Base-by-base conservation (phyloP, 2,113 vertebrate genomes). In the Chaetura pelagica region DNA sequence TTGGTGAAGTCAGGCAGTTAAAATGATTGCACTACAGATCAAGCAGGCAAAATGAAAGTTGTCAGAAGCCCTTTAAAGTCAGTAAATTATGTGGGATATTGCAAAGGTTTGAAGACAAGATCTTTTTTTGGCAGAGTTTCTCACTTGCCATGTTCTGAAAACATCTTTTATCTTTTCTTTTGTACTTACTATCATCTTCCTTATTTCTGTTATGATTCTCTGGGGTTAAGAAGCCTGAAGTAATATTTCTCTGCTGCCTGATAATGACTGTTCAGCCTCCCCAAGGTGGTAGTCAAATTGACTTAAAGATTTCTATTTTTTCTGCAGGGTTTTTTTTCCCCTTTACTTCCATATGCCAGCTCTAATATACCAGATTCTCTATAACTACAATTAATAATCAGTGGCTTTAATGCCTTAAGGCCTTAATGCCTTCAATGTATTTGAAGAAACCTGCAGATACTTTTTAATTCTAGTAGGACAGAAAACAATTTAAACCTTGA, bases 81-180 rank as follows among this genome's bases (percentile, higher is more conserved):
- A 34, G 21, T 74, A 59, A 88, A 94, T 82, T 57, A 42, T 71
- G 55, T 68, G 46, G 27, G 54, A 63, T 75, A 34, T 59, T 67
- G 57, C 59, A 59, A 71, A 49, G 3, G 12, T 77, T 87, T 94
- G 59, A 89, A 91, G 67, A 95, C 15, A 62, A 66, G 58, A 46
- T 89, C 32, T 87, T 13, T 68, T 15, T 55, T 96, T 91, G 90
- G 84, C 93, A 84, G 71, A 61, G 44, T 87, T 96, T 95, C 61
- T 91, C 89, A 58, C 49, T n/a, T 87, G 72, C 52, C 35, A 7
- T 64, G 34, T 71, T 95, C 32, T 95, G 88, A 84, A 87, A 91
- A 49, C 14, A 4, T 30, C 34, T 93, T 97, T 94, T 92, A 82
- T 91, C 46, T 91, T 95, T 97, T 96, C 77, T 96, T 95, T 94